Evolutionary conservation across 2,113 vertebrate genomes (phyloP), one percentile per base, ranked within the genome.

Genomic region (Cynopterus brachyotis): DNA sequence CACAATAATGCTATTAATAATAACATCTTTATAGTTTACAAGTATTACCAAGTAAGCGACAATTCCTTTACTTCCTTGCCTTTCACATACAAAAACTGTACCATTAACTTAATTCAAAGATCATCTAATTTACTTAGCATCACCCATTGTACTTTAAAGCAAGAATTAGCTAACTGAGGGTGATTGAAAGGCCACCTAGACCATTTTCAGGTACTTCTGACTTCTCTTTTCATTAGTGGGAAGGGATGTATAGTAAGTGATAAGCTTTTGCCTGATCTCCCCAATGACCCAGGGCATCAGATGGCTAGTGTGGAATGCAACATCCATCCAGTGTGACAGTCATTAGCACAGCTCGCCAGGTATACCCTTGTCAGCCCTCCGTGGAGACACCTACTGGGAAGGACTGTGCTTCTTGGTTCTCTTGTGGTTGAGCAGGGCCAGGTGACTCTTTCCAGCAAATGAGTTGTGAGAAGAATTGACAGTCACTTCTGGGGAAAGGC

Each of bases 51-150:
- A 95, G 73, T 55, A 88, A 95, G 90, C 42, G 28, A 40, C 28
- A 78, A 11, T 64, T 75, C 3, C 26, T 83, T 96, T 73, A 37
- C 72, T 86, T 86, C 78, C 66, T 40, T 40, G 40, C 57, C 50
- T 88, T 94, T 92, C 32, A 92, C 24, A 94, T 67, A 85, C 3
- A 89, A 66, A 96, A 96, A 89, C 16, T 85, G 35, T 0, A 82
- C 47, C 12, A 89, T 70, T 86, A 73, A 62, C 79, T 76, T 92
- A 81, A 95, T 75, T 90, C 6, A 1, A 84, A 94, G 67, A 86
- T 85, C 24, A 95, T 64, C 35, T 87, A 86, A 66, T 84, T 91
- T 67, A 92, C 69, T 91, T 59, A 40, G 15, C 30, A 72, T 55
- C 40, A 67, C 24, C 45, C 17, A 64, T 30, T 93, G 53, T 88